Percentiles rank a stretch among this genome's conserved stretches.
Evolutionary conservation across 2,113 vertebrate species (phyloP).

Genomic region (Ailurus styani): DNA sequence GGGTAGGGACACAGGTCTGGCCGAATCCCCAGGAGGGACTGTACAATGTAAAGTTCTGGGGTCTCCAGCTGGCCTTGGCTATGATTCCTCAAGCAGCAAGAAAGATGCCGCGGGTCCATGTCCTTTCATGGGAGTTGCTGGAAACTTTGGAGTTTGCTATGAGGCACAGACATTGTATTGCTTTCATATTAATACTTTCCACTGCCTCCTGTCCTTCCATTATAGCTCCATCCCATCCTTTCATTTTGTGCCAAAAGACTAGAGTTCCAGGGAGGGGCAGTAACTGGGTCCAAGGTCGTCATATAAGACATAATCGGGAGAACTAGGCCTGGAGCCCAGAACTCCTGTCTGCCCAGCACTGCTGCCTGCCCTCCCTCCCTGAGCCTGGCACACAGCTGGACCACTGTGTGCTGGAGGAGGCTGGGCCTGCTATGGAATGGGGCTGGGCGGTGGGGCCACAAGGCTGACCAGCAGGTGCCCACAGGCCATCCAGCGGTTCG

Average conservation of each 20-base stretch:
- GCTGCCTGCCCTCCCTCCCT: neutral
- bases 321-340: neutral
- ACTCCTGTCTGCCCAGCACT: neutral
- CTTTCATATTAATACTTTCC: neutral
- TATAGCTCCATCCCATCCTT: neutral
- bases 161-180: neutral
- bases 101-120: neutral
- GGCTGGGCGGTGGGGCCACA: neutral
- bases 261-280: neutral
- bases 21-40: neutral
- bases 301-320: neutral
- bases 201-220: neutral
- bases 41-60: neutral
- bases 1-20: neutral
- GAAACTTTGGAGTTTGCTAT: neutral
- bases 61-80: neutral
- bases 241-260: neutral
- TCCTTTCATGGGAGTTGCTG: neutral
- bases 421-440: neutral
- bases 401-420: neutral
- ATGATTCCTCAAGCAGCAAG: neutral
- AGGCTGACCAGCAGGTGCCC: neutral
- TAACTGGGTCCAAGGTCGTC: neutral
- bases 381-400: neutral
- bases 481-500: slow-evolving; percentile 91